phyloP scores from a whole-genome alignment of 2,113 vertebrate species.

The Cinclus mexicanus region DNA sequence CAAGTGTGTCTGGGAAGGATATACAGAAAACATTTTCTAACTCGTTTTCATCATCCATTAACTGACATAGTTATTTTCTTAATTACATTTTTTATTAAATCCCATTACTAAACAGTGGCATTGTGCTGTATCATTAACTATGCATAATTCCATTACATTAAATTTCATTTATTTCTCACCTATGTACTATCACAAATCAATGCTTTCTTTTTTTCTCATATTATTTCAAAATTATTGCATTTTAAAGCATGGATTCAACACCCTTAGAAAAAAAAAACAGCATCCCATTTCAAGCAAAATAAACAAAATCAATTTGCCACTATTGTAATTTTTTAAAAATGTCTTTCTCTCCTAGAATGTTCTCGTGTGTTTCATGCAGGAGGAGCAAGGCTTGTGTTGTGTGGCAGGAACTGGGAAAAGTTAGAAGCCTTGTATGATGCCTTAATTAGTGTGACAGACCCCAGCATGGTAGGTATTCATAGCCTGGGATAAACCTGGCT shows the following conservation, averaged over 20 bases:
- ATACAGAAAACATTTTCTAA: neutral
- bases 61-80: neutral
- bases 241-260: neutral
- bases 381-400: conserved; percentile 90
- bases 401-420: conserved; percentile 90
- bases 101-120: neutral
- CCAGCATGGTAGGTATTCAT: conserved; percentile 77
- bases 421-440: conserved; percentile 87
- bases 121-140: neutral
- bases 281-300: neutral
- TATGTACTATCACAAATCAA: neutral
- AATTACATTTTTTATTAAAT: neutral
- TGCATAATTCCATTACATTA: neutral
- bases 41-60: neutral
- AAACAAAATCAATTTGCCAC: neutral
- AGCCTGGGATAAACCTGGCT: neutral
- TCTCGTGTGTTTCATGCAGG: conserved; percentile 87
- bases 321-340: neutral
- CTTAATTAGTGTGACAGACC: conserved; percentile 83
- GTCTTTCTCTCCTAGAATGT: conserved; percentile 78
- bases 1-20: neutral
- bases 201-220: neutral
- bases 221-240: neutral
- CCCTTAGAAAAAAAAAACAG: neutral
- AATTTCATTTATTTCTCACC: neutral